Percentiles rank a stretch among this genome's conserved stretches.
phyloP scores from a whole-genome alignment of 2,797 vertebrate genomes.

The Siniperca obscura region DNA sequence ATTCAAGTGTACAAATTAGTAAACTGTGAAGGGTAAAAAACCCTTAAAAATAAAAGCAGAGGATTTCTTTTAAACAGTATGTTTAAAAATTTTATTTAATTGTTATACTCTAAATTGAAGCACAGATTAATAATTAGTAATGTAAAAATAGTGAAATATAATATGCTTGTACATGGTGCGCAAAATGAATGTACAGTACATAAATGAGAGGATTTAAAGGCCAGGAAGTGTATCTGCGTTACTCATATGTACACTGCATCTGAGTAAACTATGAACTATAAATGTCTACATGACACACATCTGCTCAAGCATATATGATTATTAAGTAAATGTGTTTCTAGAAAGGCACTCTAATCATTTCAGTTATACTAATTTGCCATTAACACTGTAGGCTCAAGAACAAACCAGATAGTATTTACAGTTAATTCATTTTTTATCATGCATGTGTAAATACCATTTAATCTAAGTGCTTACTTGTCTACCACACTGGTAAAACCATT shows the following conservation, averaged over 20 bases:
- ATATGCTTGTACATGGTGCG: neutral
- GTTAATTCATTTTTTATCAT: conserved; percentile 1
- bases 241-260: neutral
- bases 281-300: neutral
- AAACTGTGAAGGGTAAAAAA: neutral
- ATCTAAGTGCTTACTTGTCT: neutral
- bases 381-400: neutral
- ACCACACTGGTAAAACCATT: neutral
- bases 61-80: too few species aligned
- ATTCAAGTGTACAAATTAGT: neutral
- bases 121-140: neutral
- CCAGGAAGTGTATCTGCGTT: neutral
- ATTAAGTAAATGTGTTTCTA: neutral
- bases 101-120: neutral
- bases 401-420: neutral
- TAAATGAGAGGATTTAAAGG: neutral
- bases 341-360: neutral
- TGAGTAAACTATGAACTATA: neutral
- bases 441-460: neutral
- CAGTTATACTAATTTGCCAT: neutral
- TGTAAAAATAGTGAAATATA: neutral
- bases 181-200: neutral
- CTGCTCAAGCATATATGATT: neutral
- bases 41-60: neutral
- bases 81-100: neutral